These are phyloP conservation scores for Ptychadena robeensis DNA, from an alignment of 2,797 vertebrate species.

Conservation along the genomic window DNA sequence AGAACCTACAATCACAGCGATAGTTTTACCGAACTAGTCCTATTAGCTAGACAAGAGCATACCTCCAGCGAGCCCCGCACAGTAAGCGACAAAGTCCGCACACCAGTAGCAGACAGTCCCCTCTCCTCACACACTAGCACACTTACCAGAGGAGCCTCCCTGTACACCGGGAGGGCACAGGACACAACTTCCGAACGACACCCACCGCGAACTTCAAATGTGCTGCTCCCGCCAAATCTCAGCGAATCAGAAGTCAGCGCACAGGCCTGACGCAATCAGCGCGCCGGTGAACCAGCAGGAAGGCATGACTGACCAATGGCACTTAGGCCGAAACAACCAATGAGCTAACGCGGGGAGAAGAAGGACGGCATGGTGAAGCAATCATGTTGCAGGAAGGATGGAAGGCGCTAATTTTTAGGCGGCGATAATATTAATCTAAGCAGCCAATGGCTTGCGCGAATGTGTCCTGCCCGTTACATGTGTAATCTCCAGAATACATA, in stretches of 20 bases:
- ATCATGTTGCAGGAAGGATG: not conserved
- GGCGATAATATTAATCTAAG: too few relatives aligned
- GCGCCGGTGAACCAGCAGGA: not conserved
- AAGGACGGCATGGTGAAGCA: not conserved
- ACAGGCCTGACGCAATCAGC: accelerated
- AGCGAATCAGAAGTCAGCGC: not conserved
- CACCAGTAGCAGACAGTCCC: too few relatives aligned
- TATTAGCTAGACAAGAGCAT: too few relatives aligned
- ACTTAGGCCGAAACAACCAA: not conserved
- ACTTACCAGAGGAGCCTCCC: too few relatives aligned
- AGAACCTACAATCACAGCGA: too few relatives aligned
- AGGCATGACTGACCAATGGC: not conserved
- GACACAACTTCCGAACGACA: accelerated
- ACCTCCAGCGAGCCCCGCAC: too few relatives aligned
- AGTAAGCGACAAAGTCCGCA: too few relatives aligned
- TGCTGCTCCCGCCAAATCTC: slow-evolving; percentile 35
- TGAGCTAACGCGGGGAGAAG: not conserved
- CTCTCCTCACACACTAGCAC: too few relatives aligned
- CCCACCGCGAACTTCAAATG: slow-evolving; percentile 19
- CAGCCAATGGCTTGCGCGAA: not conserved
- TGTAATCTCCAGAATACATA: too few relatives aligned
- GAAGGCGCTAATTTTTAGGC: not conserved
- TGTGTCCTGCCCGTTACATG: too few relatives aligned
- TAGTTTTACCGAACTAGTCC: too few relatives aligned
- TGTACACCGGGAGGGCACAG: too few relatives aligned